phyloP scores from a whole-genome alignment of 1,140 invertebrate genomes.

The Stenopsyche tienmushanensis region DNA sequence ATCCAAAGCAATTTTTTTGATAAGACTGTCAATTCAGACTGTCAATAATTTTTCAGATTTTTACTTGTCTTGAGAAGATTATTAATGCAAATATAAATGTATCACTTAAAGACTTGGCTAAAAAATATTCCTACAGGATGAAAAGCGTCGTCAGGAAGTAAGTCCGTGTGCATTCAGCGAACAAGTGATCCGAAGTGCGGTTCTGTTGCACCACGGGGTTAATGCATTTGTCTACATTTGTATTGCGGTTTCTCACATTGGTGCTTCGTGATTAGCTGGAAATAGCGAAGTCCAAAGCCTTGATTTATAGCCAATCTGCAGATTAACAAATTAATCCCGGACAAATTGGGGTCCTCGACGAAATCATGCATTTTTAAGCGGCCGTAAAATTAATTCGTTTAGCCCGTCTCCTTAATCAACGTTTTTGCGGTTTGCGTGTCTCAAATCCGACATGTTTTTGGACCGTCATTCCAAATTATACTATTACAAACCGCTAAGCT shows the following conservation, averaged over 20 bases:
- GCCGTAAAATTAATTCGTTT: not conserved
- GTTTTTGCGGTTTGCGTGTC: not conserved
- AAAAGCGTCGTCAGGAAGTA: too few species aligned
- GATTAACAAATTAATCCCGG: not conserved
- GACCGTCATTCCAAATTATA: too few species aligned
- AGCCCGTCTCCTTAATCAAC: not conserved
- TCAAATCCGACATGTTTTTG: too few species aligned
- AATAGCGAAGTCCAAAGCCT: constrained; percentile 20
- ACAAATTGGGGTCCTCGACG: too few species aligned
- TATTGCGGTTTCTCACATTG: constrained; percentile 35
- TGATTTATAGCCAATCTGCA: constrained; percentile 17
- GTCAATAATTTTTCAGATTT: too few species aligned
- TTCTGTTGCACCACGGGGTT: constrained; percentile 6
- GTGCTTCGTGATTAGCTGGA: constrained; percentile 27
- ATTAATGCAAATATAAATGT: too few species aligned
- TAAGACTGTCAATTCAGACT: too few species aligned
- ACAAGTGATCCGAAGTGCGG: not conserved
- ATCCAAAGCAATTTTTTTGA: too few species aligned
- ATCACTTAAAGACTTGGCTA: too few species aligned
- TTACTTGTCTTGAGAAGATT: too few species aligned
- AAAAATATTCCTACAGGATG: too few species aligned
- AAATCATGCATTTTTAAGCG: too few species aligned
- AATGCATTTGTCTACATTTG: constrained; percentile 31
- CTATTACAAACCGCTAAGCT: not conserved
- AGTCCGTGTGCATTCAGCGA: not conserved